phyloP scores from a whole-genome alignment of 2,797 vertebrate species.

The Micrastur ruficollis region DNA sequence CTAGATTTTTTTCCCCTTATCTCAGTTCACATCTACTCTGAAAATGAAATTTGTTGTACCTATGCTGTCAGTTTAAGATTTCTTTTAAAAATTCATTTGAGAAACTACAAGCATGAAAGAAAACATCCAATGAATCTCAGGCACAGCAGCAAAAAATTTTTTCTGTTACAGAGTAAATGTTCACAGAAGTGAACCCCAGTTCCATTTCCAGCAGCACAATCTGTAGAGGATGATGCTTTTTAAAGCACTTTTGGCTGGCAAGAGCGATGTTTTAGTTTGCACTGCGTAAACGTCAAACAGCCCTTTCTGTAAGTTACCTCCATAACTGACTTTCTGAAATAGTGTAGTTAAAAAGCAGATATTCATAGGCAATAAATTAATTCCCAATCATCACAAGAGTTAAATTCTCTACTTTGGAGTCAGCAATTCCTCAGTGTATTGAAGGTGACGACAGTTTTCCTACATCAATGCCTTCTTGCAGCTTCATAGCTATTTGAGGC shows the following conservation, averaged over 20 bases:
- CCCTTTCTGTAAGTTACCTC: background rate
- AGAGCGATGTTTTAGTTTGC: background rate
- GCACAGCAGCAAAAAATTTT: background rate
- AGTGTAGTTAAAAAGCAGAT: background rate
- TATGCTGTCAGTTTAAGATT: background rate
- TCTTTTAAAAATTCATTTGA: background rate
- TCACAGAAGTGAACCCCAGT: background rate
- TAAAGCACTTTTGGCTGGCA: background rate
- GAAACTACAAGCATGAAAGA: background rate
- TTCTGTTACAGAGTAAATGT: background rate
- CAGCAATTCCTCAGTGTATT: background rate
- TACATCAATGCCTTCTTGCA: background rate
- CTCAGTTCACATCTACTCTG: background rate
- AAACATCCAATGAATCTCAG: background rate
- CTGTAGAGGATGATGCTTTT: background rate
- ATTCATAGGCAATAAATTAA: background rate
- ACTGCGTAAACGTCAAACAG: background rate
- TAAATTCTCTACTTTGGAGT: background rate
- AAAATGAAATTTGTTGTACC: background rate
- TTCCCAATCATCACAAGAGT: background rate
- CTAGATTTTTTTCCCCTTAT: background rate
- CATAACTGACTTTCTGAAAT: background rate
- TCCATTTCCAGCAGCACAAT: background rate
- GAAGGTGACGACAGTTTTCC: background rate
- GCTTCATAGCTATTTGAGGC: background rate